Evolutionary conservation across 2,113 vertebrate genomes (phyloP).

Genomic region (Lasiurus borealis): DNA sequence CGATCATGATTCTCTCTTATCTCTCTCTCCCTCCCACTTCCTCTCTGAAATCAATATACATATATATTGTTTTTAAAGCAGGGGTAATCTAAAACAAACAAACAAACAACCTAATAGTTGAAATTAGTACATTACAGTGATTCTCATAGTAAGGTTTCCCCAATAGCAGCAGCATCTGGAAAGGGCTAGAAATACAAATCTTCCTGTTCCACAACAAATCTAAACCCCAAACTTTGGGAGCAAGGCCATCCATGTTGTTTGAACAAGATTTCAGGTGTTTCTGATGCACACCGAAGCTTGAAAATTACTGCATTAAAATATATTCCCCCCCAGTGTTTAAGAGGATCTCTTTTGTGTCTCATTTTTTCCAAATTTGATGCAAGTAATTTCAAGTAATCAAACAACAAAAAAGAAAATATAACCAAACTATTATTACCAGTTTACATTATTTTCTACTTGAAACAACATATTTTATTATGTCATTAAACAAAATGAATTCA

Average conservation of each 20-base stretch:
- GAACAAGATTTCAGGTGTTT: background rate
- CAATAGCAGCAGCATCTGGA: background rate
- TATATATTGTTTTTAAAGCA: background rate
- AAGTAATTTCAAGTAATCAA: background rate
- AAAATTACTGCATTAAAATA: background rate
- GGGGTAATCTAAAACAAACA: background rate
- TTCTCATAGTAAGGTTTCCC: background rate
- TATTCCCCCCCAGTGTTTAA: background rate
- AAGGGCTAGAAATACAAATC: background rate
- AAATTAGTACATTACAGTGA: background rate
- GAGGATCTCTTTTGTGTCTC: background rate
- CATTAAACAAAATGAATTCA: slow-evolving; percentile 4
- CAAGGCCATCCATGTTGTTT: too few relatives aligned
- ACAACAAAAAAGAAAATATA: background rate
- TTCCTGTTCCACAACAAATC: background rate
- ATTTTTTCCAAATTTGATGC: background rate
- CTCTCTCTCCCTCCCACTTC: background rate
- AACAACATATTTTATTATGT: background rate
- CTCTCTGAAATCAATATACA: background rate
- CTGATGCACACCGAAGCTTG: background rate
- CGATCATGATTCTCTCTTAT: background rate
- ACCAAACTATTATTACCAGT: background rate
- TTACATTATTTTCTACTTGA: background rate
- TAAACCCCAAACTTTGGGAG: background rate
- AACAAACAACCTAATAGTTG: background rate